phyloP scores from a whole-genome alignment of 2,113 vertebrate genomes.

The Xenotilapia longispinis region DNA sequence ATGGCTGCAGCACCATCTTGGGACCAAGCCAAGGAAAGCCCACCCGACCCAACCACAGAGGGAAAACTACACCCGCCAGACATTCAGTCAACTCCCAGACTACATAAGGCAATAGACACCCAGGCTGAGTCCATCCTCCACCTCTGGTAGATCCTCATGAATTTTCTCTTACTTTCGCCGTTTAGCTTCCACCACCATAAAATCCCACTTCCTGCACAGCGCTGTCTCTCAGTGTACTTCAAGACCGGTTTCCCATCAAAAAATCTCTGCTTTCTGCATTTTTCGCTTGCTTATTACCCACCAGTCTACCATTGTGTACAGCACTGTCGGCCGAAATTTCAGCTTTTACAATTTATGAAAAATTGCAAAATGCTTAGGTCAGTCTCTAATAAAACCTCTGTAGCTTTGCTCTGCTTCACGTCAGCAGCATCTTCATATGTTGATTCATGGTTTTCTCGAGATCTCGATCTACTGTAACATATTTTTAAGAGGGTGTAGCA shows the following conservation, averaged over 20 bases:
- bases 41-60: neutral
- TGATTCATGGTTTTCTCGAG: neutral
- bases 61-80: neutral
- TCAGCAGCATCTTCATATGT: neutral
- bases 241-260: neutral
- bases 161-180: fast-evolving
- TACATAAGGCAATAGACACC: neutral
- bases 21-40: neutral
- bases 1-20: neutral
- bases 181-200: neutral
- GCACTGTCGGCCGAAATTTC: fast-evolving
- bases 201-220: neutral
- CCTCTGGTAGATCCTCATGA: neutral
- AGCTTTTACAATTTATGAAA: neutral
- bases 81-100: neutral
- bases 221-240: neutral
- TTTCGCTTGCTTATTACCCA: neutral
- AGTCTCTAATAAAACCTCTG: neutral
- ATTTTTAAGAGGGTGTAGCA: fast-evolving
- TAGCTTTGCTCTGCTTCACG: neutral
- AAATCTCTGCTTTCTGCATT: neutral
- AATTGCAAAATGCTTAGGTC: fast-evolving
- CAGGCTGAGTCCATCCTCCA: neutral
- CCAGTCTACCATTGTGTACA: neutral
- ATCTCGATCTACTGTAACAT: neutral